Evolutionary conservation across 2,113 vertebrate genomes (phyloP).

Genomic region (Xerus inauris): DNA sequence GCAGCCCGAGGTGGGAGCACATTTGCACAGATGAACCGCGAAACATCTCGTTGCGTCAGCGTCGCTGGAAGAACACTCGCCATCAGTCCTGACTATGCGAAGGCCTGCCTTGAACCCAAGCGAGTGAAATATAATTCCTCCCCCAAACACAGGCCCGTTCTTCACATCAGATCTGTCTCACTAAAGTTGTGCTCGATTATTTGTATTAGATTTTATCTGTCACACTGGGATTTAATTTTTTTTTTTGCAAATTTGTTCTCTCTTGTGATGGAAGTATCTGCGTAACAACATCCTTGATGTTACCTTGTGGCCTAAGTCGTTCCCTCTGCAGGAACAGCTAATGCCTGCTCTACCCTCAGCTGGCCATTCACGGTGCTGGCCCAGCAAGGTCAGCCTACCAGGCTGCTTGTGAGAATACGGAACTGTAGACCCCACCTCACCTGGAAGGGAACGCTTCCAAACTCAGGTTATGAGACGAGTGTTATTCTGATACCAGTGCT

Average conservation of each 20-base stretch:
- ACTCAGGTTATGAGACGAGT: not conserved
- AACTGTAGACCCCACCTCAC: too few species aligned
- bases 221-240: not conserved
- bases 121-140: too few species aligned
- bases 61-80: too few species aligned
- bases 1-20: not conserved
- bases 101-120: not conserved
- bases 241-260: not conserved
- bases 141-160: too few species aligned
- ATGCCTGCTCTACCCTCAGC: not conserved
- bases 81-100: not conserved
- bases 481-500: not conserved
- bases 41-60: not conserved
- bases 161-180: not conserved
- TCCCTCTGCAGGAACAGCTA: not conserved
- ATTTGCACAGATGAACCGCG: not conserved
- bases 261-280: not conserved
- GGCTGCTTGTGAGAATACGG: too few species aligned
- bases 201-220: not conserved
- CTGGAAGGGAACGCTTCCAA: not conserved
- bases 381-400: too few species aligned
- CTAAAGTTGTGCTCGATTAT: not conserved
- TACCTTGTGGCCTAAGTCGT: not conserved
- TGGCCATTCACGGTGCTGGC: too few species aligned
- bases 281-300: not conserved